A percentile compares a stretch with the other conserved stretches of the same genome.
Conservation (phyloP, 2,797 vertebrate genomes). For the Enteromius thamalakanensis region DNA sequence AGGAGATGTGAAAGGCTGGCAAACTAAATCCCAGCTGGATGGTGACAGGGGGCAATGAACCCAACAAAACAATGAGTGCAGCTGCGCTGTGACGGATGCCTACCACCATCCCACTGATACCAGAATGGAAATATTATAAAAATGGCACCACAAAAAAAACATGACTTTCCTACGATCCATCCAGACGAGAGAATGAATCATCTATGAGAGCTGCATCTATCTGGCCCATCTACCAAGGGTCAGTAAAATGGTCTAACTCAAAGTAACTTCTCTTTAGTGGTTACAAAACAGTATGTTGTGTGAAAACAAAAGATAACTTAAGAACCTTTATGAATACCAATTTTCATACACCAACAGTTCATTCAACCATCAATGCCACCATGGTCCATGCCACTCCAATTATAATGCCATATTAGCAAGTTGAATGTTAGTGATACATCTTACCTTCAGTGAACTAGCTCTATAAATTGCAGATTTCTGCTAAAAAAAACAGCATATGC, state of each 20-base stretch:
- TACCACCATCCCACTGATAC: slow-evolving; percentile 29
- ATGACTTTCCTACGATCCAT: not conserved
- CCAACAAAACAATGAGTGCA: slow-evolving; percentile 36
- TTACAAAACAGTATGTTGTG: not conserved
- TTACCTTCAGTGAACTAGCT: too few species aligned
- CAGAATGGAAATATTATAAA: slow-evolving; percentile 21
- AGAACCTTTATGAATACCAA: not conserved
- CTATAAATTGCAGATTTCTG: not conserved
- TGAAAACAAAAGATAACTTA: not conserved
- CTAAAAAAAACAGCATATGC: too few species aligned
- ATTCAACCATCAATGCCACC: too few species aligned
- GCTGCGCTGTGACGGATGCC: slow-evolving; percentile 11
- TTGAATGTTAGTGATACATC: not conserved
- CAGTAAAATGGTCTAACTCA: not conserved
- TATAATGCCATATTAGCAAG: not conserved
- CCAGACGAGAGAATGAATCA: not conserved
- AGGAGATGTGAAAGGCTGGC: slow-evolving; percentile 27
- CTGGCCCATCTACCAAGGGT: not conserved
- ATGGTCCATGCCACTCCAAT: too few species aligned
- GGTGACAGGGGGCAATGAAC: slow-evolving; percentile 27
- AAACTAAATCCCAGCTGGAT: slow-evolving; percentile 40
- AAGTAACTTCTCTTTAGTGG: not conserved
- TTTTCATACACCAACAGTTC: not conserved
- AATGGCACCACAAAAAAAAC: not conserved
- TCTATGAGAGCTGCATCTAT: not conserved